These are phyloP conservation scores for Wiebesia pumilae DNA, from an alignment of 1,140 invertebrate genomes.

Conservation along the genomic window DNA sequence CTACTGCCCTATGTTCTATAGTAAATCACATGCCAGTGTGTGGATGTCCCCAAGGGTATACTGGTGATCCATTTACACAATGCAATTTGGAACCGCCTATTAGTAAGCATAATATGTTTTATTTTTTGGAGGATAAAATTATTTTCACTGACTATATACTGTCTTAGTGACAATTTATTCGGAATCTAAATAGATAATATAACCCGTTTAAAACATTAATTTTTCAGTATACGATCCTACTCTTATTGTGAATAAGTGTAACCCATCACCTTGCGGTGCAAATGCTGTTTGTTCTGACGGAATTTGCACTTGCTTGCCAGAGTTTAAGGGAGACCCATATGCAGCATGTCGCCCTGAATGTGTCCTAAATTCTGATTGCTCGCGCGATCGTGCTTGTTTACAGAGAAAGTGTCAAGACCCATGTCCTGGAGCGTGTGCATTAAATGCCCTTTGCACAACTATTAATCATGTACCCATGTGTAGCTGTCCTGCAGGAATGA, in stretches of 20 bases:
- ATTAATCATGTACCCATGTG: slow-evolving; percentile 86
- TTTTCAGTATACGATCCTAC: slow-evolving; percentile 63
- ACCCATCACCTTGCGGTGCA: slow-evolving; percentile 80
- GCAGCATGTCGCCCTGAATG: slow-evolving; percentile 81
- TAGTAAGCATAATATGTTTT: slow-evolving; percentile 60
- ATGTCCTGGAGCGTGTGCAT: slow-evolving; percentile 82
- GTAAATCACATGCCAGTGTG: slow-evolving; percentile 78
- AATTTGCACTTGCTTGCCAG: slow-evolving; percentile 79
- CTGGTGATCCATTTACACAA: slow-evolving; percentile 76
- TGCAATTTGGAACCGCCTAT: slow-evolving; percentile 65
- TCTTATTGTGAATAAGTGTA: slow-evolving; percentile 76
- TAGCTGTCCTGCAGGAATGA: slow-evolving; percentile 80
- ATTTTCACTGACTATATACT: neutral
- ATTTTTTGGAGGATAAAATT: neutral
- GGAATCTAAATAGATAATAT: neutral
- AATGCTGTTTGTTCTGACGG: slow-evolving; percentile 79
- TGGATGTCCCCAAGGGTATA: slow-evolving; percentile 75
- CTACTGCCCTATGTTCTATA: slow-evolving; percentile 74
- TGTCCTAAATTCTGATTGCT: slow-evolving; percentile 83
- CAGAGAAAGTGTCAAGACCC: slow-evolving; percentile 83
- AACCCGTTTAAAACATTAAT: neutral
- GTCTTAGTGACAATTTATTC: neutral
- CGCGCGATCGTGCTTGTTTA: slow-evolving; percentile 82
- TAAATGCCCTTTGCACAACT: slow-evolving; percentile 83
- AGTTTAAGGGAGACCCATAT: slow-evolving; percentile 81